phyloP scores from a whole-genome alignment of 1,140 invertebrate species.

The Diuraphis noxia region DNA sequence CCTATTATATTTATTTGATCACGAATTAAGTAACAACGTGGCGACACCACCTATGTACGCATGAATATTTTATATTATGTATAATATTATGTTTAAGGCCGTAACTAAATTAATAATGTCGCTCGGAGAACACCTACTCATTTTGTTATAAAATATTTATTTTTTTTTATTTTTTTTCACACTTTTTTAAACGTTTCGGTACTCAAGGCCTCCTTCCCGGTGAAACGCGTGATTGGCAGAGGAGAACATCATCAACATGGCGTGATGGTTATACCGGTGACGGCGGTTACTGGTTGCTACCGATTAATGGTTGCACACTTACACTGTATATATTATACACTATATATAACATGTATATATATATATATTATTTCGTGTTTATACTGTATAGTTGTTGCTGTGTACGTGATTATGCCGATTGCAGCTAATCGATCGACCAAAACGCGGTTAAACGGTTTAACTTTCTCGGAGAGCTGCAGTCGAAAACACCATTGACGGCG shows the following conservation, averaged over 20 bases:
- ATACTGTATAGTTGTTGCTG: background rate
- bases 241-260: background rate
- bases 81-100: background rate
- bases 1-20: too few relatives aligned
- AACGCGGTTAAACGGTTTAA: conserved; percentile 1
- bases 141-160: too few relatives aligned
- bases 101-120: background rate
- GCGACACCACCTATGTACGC: background rate
- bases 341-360: background rate
- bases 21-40: too few relatives aligned
- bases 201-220: background rate
- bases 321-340: background rate
- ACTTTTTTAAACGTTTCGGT: background rate
- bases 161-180: background rate
- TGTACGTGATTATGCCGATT: background rate
- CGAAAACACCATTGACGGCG: background rate
- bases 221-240: background rate
- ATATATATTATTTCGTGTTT: background rate
- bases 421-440: background rate
- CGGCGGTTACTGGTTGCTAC: background rate
- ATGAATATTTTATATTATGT: too few relatives aligned
- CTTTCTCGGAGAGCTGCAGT: background rate
- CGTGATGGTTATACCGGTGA: background rate
- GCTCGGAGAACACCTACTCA: too few relatives aligned
- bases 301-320: background rate